Evolutionary conservation across 1,140 invertebrate species (phyloP), one percentile per base, ranked within the genome.

Genomic region (Drosophila trapezifrons): DNA sequence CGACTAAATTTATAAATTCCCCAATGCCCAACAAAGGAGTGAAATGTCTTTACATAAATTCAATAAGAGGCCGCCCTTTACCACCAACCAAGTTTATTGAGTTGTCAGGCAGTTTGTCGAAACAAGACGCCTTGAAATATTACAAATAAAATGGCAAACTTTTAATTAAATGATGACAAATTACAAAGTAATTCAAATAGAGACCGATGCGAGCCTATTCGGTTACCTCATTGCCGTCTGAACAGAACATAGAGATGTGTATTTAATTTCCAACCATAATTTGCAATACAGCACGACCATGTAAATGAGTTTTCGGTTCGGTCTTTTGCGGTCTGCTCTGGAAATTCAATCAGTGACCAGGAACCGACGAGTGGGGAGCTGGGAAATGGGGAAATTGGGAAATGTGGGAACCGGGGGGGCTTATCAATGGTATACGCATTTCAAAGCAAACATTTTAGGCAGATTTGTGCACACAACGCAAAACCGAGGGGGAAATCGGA

Each of bases 381-480:
- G 35, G 35, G 17, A 32, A 20, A 37, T 27, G 47, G 52, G 22
- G 58, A 47, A 65, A 42, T 18, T n/a, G 45, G 42, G 43, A 51
- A 65, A 65, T 32, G 45, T 59, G 73, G 56, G 43, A 63, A 78
- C 42, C 47, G 59, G 62, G 62, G 60, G 47, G 65, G 65, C 67
- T 85, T 85, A 85, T 85, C 82, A 85, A 86, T 77, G 79, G 83
- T 82, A 77, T 89, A 80, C 80, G 80, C 76, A 86, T 86, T 86
- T 86, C 82, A 86, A 87, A 86, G 82, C 83, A 87, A 87, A 83
- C 82, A 87, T 80, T 87, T 85, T 79, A 67, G 75, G 47, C 82
- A 86, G 59, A 86, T 85, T 80, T 84, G 77, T 71, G 63, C 60
- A 78, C 63, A 73, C 72, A 22, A 42, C 42, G 29, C 37, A 63